Percentiles rank a stretch among this genome's conserved stretches.
phyloP scores from a whole-genome alignment of 1,140 invertebrate species.

The Steinernema khuongi region DNA sequence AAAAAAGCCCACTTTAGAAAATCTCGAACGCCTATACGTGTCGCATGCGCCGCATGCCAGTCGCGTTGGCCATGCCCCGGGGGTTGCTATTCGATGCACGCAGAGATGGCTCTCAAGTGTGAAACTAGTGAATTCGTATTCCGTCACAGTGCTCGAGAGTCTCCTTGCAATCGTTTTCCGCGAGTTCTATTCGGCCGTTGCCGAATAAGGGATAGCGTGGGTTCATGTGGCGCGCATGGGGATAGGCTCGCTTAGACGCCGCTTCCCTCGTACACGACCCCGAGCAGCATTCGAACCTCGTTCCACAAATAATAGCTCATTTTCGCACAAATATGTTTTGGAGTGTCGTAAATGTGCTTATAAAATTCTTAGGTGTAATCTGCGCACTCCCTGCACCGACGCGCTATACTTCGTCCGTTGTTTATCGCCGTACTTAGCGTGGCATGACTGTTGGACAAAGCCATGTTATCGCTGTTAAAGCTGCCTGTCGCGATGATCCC shows the following conservation, averaged over 20 bases:
- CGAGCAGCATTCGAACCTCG: neutral
- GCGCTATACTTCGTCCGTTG: neutral
- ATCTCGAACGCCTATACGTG: neutral
- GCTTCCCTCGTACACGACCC: neutral
- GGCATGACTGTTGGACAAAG: too few species aligned
- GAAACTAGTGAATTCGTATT: neutral
- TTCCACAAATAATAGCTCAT: neutral
- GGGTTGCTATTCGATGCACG: neutral
- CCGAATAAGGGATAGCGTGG: neutral
- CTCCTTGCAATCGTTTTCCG: neutral
- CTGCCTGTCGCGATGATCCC: too few species aligned
- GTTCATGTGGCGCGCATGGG: neutral
- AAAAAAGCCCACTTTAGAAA: constrained; percentile 7
- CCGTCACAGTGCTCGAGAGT: neutral
- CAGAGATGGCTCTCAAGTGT: neutral
- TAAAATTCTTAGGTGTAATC: constrained; percentile 9
- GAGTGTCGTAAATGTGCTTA: constrained; percentile 10
- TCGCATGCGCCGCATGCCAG: neutral
- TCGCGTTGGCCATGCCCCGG: neutral
- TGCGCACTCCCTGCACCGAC: neutral
- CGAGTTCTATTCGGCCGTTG: neutral
- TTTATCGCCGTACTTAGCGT: too few species aligned
- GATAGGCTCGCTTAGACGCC: neutral
- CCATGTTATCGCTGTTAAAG: too few species aligned
- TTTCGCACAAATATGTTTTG: too few species aligned